Base-by-base conservation (phyloP, 1,140 invertebrate species). In the Caenorhabditis tropicalis region DNA sequence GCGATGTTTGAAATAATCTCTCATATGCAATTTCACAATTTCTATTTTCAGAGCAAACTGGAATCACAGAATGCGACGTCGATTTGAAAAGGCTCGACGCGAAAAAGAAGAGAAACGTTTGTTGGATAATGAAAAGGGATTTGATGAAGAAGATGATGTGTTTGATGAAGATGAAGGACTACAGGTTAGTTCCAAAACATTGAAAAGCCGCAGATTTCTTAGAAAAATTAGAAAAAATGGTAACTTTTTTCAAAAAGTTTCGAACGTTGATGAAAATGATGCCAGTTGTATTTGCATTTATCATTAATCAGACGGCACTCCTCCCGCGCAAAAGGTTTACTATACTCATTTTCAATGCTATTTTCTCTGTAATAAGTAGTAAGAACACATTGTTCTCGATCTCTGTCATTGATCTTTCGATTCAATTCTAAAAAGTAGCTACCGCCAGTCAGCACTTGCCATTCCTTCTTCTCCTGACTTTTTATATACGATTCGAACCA, bases 61-160 rank as follows among this genome's bases (percentile, higher is more conserved):
- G 21, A 74, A 74, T 46, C 65, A 43, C 29, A 36, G 43, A 31
- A 74, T 74, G 65, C 33, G 65, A 24, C 65, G 65, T 27, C 65
- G 65, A 3, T 74, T 74, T 9, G 65, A 74, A 21, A 74, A 74
- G 65, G 5, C 43, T 46, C 65, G 65, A 1, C 65, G 65, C 1
- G 65, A 74, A 19, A 74, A 43, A 24, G 65, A 74, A 19, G 65
- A 74, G 65, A 43, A 46, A 24, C 33, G 33, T n/a, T 24, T 74
- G 65, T 46, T 74, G 65, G 36, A 3, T 16, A 31, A 60, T 19
- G 58, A 60, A 19, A 60, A 60, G 16, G 58, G 33, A 16, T 60
- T 21, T 43, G 36, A 74, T 74, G 65, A 74, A 46, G 65, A 74
- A 21, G 65, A 74, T 46, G 65, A 74, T 46, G 65, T 74, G 0